These are phyloP conservation scores for Malaclemys terrapin DNA, from an alignment of 2,113 vertebrate genomes.

Conservation along the genomic window DNA sequence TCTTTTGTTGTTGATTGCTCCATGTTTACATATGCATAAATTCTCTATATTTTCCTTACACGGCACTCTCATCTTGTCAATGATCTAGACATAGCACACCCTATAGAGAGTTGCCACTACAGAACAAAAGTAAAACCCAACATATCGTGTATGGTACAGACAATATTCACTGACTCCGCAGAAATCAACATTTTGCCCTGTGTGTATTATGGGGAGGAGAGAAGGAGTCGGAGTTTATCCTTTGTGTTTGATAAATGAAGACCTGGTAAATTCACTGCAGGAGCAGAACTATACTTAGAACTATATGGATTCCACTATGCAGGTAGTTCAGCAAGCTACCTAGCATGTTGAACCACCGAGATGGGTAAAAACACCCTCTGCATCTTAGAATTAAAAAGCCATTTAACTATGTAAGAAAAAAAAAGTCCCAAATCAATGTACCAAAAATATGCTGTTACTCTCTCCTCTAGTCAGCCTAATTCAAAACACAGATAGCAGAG, in stretches of 20 bases:
- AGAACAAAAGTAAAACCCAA: conserved; percentile 18
- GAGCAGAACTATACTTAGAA: neutral
- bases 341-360: neutral
- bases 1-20: neutral
- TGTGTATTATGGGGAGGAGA: conserved; percentile 1
- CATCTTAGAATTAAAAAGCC: conserved; percentile 54
- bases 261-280: conserved; percentile 40
- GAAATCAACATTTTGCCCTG: conserved; percentile 36
- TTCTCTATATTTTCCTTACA: neutral
- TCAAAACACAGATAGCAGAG: conserved; percentile 74
- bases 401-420: conserved; percentile 60
- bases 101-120: neutral
- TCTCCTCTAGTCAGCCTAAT: conserved; percentile 57
- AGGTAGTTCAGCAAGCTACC: neutral
- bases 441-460: conserved; percentile 59
- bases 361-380: conserved; percentile 36
- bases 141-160: fast-evolving
- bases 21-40: neutral
- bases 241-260: conserved; percentile 10
- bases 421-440: conserved; percentile 64
- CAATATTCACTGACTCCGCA: conserved; percentile 36
- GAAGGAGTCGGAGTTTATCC: conserved; percentile 32
- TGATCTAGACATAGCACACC: neutral
- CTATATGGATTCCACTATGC: neutral
- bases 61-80: neutral